These are phyloP conservation scores for Drosophila niveifrons DNA, from an alignment of 2,888 invertebrate genomes.

Conservation along the genomic window DNA sequence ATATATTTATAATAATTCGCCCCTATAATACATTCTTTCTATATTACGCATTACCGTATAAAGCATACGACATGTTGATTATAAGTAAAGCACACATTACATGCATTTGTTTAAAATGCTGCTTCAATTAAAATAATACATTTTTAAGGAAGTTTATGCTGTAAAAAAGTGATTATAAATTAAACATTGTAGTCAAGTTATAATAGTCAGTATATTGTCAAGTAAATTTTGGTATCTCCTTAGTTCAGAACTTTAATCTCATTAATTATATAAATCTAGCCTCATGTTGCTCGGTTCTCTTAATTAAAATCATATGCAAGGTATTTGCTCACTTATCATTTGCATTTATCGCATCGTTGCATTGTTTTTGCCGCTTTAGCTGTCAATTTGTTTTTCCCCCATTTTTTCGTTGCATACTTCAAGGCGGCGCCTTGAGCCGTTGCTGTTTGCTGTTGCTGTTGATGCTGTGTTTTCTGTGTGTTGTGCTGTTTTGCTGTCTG, in stretches of 20 bases:
- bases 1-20: no score
- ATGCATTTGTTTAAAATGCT: no score
- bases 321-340: constrained; percentile 7
- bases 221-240: no score
- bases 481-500: constrained; percentile 31
- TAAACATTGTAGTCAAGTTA: no score
- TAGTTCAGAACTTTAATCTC: not conserved
- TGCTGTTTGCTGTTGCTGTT: constrained; percentile 16
- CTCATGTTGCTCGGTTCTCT: not conserved
- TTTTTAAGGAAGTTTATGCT: no score
- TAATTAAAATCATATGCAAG: not conserved
- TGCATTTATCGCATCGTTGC: not conserved
- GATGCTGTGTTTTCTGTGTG: constrained; percentile 11
- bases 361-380: constrained; percentile 7
- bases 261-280: not conserved
- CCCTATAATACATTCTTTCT: no score
- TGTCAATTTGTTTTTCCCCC: constrained; percentile 16
- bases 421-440: constrained; percentile 39
- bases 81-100: no score
- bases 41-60: no score
- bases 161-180: no score
- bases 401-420: constrained; percentile 50
- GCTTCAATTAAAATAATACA: no score
- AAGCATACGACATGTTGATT: no score
- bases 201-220: no score